Percentiles rank a stretch among this genome's conserved stretches.
Evolutionary conservation across 2,888 invertebrate genomes (phyloP).

Genomic region (Apotomis capreana): DNA sequence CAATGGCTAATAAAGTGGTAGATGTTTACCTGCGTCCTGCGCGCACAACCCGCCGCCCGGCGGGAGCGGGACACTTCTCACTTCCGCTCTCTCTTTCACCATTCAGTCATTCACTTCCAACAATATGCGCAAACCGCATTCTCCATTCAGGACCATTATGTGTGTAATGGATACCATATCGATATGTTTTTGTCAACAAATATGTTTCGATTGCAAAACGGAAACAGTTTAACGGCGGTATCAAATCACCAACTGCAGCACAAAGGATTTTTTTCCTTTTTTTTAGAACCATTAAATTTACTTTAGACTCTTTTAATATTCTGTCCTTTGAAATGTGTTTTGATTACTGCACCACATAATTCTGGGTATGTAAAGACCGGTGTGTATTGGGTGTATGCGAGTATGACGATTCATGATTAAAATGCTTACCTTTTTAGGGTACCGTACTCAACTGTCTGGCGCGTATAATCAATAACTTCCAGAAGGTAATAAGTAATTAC

Average conservation of each 20-base stretch:
- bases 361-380: no score
- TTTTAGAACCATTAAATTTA: constrained; percentile 6
- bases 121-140: constrained; percentile 32
- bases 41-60: constrained; percentile 2
- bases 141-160: constrained; percentile 24
- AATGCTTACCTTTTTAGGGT: no score
- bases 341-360: not conserved
- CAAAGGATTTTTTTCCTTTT: constrained; percentile 25
- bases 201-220: constrained; percentile 27
- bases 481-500: no score
- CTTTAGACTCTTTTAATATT: constrained; percentile 12
- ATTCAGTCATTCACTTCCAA: constrained; percentile 13
- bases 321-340: not conserved
- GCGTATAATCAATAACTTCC: no score
- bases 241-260: constrained; percentile 10
- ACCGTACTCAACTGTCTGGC: no score
- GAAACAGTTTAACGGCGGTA: constrained; percentile 24
- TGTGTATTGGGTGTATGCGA: no score
- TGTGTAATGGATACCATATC: constrained; percentile 31
- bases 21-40: not conserved
- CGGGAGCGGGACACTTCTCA: constrained; percentile 29
- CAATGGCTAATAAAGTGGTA: no score
- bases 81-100: constrained; percentile 31
- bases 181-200: constrained; percentile 31
- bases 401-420: no score